Evolutionary conservation across 2,888 invertebrate species (phyloP).

Genomic region (Idaea aversata): DNA sequence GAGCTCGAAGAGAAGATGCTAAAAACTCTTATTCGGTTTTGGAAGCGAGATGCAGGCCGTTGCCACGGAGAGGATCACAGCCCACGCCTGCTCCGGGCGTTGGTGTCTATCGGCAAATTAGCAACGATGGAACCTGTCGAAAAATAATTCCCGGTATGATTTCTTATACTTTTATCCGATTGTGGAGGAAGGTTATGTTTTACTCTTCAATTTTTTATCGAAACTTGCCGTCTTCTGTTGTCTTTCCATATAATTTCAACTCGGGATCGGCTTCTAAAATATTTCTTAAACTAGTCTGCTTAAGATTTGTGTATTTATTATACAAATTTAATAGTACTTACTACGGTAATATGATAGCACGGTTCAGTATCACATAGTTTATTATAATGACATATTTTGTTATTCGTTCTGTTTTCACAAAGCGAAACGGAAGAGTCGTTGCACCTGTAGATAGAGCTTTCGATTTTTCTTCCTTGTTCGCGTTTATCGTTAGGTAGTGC

Average conservation of each 20-base stretch:
- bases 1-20: conserved; percentile 46
- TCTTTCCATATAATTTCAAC: conserved; percentile 12
- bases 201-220: not conserved
- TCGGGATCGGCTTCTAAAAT: not conserved
- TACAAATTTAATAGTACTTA: not conserved
- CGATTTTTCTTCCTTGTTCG: conserved; percentile 51
- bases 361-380: conserved; percentile 46
- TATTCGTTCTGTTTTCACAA: conserved; percentile 36
- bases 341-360: conserved; percentile 36
- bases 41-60: conserved; percentile 54
- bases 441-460: conserved; percentile 37
- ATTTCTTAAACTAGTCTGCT: not conserved
- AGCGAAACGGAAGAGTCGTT: conserved; percentile 43
- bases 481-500: conserved; percentile 45
- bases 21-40: conserved; percentile 67
- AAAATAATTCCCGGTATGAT: conserved; percentile 49
- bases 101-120: conserved; percentile 68
- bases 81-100: conserved; percentile 60
- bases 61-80: conserved; percentile 51
- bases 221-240: conserved; percentile 4
- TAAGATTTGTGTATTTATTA: not conserved
- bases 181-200: not conserved
- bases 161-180: not conserved
- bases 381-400: conserved; percentile 40
- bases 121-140: conserved; percentile 47